phyloP scores from a whole-genome alignment of 2,797 vertebrate species.

The Semotilus atromaculatus region DNA sequence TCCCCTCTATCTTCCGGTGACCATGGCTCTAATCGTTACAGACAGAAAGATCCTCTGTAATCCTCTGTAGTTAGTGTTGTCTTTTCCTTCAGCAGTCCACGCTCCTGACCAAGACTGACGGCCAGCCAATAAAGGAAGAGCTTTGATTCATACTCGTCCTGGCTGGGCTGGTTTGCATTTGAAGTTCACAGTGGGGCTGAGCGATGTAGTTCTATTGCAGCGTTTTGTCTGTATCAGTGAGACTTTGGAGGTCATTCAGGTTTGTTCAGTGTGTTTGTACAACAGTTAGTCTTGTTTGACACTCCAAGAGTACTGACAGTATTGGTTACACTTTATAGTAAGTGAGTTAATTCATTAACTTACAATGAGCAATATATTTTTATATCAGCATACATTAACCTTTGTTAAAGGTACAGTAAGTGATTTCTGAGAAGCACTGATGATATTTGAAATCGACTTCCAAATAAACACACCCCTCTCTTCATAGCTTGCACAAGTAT shows the following conservation, averaged over 20 bases:
- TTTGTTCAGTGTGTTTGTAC: neutral
- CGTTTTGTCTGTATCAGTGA: constrained; percentile 12
- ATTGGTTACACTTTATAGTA: too few species aligned
- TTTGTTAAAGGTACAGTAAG: neutral
- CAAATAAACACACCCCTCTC: neutral
- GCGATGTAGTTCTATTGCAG: neutral
- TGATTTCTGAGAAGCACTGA: neutral
- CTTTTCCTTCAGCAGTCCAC: constrained; percentile 3
- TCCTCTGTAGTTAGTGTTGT: constrained; percentile 13
- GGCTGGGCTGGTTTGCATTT: constrained; percentile 22
- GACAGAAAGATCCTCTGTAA: constrained; percentile 32
- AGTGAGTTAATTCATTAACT: neutral
- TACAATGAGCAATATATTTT: neutral
- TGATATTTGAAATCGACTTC: neutral
- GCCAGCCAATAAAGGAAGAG: constrained; percentile 20
- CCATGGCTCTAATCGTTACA: constrained; percentile 23
- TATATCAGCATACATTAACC: too few species aligned
- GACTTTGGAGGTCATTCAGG: neutral
- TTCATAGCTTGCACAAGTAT: neutral
- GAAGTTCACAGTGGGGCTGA: constrained; percentile 14
- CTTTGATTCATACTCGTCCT: constrained; percentile 26
- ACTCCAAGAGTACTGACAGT: too few species aligned
- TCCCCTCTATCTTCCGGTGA: constrained; percentile 17
- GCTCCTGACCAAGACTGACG: constrained; percentile 23
- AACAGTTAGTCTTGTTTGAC: neutral